Percentiles rank a stretch among this genome's conserved stretches.
phyloP scores from a whole-genome alignment of 2,888 invertebrate genomes.

The Theodoxus fluviatilis region DNA sequence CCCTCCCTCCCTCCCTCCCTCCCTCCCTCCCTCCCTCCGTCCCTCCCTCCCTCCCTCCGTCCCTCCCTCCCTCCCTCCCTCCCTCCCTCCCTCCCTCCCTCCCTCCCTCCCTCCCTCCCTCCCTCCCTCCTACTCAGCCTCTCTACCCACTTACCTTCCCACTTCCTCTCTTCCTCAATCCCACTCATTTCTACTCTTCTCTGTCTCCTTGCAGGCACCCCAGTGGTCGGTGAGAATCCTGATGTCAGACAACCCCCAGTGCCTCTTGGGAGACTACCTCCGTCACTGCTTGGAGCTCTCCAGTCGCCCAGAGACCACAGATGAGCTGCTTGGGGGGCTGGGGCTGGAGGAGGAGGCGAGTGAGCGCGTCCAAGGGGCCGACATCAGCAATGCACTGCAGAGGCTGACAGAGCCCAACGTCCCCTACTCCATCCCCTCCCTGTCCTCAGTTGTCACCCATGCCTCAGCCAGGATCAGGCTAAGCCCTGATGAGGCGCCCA shows the following conservation, averaged over 20 bases:
- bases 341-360: conserved; percentile 37
- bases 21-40: too few relatives aligned
- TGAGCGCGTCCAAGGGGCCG: conserved; percentile 43
- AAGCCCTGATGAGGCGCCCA: conserved; percentile 74
- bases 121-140: too few relatives aligned
- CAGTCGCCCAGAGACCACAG: conserved; percentile 61
- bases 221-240: conserved; percentile 73
- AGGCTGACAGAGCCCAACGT: conserved; percentile 77
- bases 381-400: conserved; percentile 67
- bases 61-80: too few relatives aligned
- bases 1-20: too few relatives aligned
- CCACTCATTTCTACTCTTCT: too few relatives aligned
- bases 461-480: conserved; percentile 48
- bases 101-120: too few relatives aligned
- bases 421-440: conserved; percentile 52
- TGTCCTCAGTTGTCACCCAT: conserved; percentile 52
- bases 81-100: too few relatives aligned
- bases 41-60: too few relatives aligned
- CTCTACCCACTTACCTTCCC: too few relatives aligned
- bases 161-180: too few relatives aligned
- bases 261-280: conserved; percentile 80
- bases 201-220: conserved; percentile 76
- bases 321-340: conserved; percentile 71
- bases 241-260: conserved; percentile 75
- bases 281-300: conserved; percentile 76